Percentiles rank a stretch among this genome's conserved stretches.
These are phyloP conservation scores for Drosophila teissieri DNA, from an alignment of 1,140 invertebrate species.

Conservation along the genomic window DNA sequence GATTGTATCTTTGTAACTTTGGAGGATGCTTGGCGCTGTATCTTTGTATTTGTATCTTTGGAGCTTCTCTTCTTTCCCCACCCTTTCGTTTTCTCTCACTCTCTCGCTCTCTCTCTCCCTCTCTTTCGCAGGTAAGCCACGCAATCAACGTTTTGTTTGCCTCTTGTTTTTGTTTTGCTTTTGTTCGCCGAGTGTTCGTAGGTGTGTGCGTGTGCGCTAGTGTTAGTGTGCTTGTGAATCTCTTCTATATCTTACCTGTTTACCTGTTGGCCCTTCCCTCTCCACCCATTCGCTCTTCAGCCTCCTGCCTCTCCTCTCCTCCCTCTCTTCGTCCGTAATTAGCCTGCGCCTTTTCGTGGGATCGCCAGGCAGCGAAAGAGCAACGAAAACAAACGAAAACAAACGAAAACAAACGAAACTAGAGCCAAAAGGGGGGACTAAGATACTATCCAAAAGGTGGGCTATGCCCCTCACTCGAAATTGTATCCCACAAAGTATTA, in stretches of 20 bases:
- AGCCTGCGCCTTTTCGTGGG: conserved; percentile 41
- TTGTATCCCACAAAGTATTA: not conserved
- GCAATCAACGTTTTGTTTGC: conserved; percentile 55
- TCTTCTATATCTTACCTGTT: conserved; percentile 33
- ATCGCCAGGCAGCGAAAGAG: conserved; percentile 39
- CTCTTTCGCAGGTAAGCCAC: conserved; percentile 41
- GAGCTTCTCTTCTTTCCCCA: conserved; percentile 3
- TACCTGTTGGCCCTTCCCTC: conserved; percentile 35
- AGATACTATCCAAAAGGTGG: not conserved
- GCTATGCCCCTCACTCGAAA: not conserved
- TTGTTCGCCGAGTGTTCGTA: conserved; percentile 14
- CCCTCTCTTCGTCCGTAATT: conserved; percentile 14
- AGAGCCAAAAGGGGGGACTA: conserved; percentile 1
- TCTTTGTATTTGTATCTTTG: conserved; percentile 33
- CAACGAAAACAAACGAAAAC: conserved; percentile 41
- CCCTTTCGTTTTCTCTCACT: not conserved
- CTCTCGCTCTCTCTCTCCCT: not conserved
- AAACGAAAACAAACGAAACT: conserved; percentile 40
- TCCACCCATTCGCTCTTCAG: conserved; percentile 24
- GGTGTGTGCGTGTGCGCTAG: conserved; percentile 8
- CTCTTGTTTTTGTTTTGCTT: conserved; percentile 56
- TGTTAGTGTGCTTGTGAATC: conserved; percentile 30
- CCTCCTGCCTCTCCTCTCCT: conserved; percentile 4
- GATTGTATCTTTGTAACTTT: conserved; percentile 71
- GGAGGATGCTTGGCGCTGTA: conserved; percentile 68